These are phyloP conservation scores for Drosophila kikkawai DNA, from an alignment of 1,140 invertebrate species.

Conservation along the genomic window DNA sequence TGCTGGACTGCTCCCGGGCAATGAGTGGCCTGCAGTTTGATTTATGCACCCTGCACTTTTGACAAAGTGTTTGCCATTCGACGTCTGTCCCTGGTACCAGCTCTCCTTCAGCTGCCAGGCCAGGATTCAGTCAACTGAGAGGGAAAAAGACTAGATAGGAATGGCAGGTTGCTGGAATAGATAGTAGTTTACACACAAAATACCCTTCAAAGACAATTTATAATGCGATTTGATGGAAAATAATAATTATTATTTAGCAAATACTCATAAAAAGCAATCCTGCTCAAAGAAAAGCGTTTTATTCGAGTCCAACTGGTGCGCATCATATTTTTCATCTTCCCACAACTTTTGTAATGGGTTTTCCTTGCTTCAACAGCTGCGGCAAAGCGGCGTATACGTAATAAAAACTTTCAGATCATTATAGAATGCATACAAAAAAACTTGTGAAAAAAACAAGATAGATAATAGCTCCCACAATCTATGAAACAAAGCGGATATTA, in stretches of 20 bases:
- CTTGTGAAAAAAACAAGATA: neutral
- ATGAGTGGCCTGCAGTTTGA: slow-evolving; percentile 59
- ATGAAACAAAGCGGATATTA: slow-evolving; percentile 5
- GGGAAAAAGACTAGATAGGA: slow-evolving; percentile 4
- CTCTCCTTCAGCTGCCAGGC: slow-evolving; percentile 7
- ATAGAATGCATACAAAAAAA: slow-evolving; percentile 5
- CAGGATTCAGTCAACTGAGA: slow-evolving; percentile 27
- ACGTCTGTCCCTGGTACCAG: slow-evolving; percentile 37
- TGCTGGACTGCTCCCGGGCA: slow-evolving; percentile 1
- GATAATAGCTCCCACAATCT: neutral
- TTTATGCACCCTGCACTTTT: slow-evolving; percentile 74
- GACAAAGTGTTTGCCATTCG: slow-evolving; percentile 75
- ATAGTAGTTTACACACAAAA: neutral
- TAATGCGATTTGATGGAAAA: neutral
- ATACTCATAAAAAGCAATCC: neutral
- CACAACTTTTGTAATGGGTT: slow-evolving; percentile 16
- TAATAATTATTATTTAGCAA: slow-evolving; percentile 8
- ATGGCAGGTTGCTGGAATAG: neutral
- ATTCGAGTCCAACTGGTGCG: neutral
- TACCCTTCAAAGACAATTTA: slow-evolving; percentile 1
- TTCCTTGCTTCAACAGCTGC: neutral
- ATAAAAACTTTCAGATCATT: slow-evolving; percentile 12
- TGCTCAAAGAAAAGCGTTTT: neutral
- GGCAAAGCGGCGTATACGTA: slow-evolving; percentile 23
- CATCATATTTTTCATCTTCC: slow-evolving; percentile 1